Base-by-base conservation (phyloP, 2,113 vertebrate genomes). In the Diphyllodes magnificus region DNA sequence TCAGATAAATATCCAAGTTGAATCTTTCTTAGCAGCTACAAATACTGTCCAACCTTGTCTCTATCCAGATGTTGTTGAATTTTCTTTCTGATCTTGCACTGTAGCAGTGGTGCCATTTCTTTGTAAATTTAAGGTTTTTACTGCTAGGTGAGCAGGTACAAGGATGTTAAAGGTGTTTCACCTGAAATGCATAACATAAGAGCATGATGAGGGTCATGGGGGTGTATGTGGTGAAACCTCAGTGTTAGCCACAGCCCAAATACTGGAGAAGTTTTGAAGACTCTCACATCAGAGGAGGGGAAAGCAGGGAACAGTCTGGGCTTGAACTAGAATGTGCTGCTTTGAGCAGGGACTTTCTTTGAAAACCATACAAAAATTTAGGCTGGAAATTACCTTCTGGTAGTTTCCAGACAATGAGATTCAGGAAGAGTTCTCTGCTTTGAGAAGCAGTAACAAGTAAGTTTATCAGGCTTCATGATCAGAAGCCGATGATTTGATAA, bases 261-360 rank as follows among this genome's bases (percentile, higher is more conserved):
- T 61, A 47, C 14, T 54, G 24, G 35, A 49, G 68, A 69, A 78
- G 44, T 63, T 81, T 37, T 70, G 35, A 86, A 88, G n/a, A 37
- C 23, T 30, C 63, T 88, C 25, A 65, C 28, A 20, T 95, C 68
- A 78, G 92, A 75, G 72, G 11, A 83, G 21, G 21, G 39, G 64
- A 88, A 17, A 78, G 42, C 51, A 66, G 51, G 79, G 82, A 90
- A 88, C 30, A 66, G 92, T 83, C 92, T 90, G 92, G 83, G 31
- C 88, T 94, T 96, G 94, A 95, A 93, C 39, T 75, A 96, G 92
- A 95, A 94, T 81, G 88, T 94, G 83, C 92, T 95, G 60, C 86
- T 93, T 88, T 93, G 72, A 92, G 82, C 88, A 92, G 95, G 91
- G 96, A 81, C 94, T 96, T 97, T 96, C 90, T 92, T 68, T 94